Base-by-base conservation (phyloP, 1,140 invertebrate genomes). In the Pseudomyrmex concolor region DNA sequence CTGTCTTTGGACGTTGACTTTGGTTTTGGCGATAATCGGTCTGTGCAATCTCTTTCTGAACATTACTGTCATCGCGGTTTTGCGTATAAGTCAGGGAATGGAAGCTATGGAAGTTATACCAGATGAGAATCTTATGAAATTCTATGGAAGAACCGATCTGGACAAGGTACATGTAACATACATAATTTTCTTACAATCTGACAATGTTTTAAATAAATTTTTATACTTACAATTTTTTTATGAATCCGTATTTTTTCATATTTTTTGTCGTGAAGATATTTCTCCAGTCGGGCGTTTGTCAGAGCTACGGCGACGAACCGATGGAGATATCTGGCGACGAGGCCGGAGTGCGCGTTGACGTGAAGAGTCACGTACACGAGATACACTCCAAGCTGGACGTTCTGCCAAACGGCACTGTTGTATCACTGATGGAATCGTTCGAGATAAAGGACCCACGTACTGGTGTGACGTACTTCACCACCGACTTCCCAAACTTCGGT, bases 71-170 rank as follows among this genome's bases (percentile, higher is more conserved):
- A 93, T 94, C 25, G 89, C 93, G 54, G 93, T 94, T 5, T 82
- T 94, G 2, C 85, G 93, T 71, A 92, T 94, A 7, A 93, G 90
- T 59, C 93, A 92, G 71, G 96, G 97, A 57, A 97, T 99, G 95
- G 96, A 98, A 91, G 97, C 96, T 77, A 95, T 99, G 88, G 98
- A 99, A 93, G 95, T 98, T 76, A 95, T 98, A 50, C 96, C 97
- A 0, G 96, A 97, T 66, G 95, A 96, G 76, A 95, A 96, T 85
- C 93, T 97, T 0, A 94, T 98, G 0, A 98, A 98, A 92, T 97
- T 99, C 91, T 97, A 96, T 82, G 97, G 97, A 1, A 94, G 95
- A 51, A 96, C 97, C 0, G 97, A 98, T 91, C 94, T 98, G 78
- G 97, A 97, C 84, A 94, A 92, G 66, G 93, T 96, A 83, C 7